Base-by-base conservation (phyloP, 2,888 invertebrate species). In the Watsonalla binaria region DNA sequence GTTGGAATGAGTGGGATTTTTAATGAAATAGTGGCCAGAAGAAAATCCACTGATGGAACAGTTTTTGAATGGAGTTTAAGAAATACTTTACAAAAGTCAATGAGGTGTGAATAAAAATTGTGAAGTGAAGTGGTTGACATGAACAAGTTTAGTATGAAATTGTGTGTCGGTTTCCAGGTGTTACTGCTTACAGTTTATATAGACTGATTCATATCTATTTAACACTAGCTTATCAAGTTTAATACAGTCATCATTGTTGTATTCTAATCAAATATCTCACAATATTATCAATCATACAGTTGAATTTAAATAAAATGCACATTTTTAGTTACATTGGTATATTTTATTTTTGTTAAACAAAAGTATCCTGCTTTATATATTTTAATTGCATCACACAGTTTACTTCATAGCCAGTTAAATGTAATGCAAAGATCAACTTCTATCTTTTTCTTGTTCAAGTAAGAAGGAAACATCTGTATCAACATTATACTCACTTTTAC, bases 391-490 rank as follows among this genome's bases (percentile, higher is more conserved):
- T 24, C 24, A 24, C 24, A 37, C 37, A 37, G 37, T 37, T 37
- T 37, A 37, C 37, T 24, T 24, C 24, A 24, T 24, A 24, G 24
- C 24, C 24, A 24, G 24, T 42, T 11, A 2, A 11, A 42, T 42
- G 5, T 11, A 42, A 42, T 2, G 5, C 42, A 8, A 5, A 42
- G 6, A 5, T 42, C 11, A 47, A 9, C 15, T 47, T 33, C 47
- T n/a, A 45, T 48, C 5, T 5, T 35, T 46, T 4, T 53, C 24
- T 53, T 51, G 15, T 34, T 67, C 54, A 45, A 67, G 56, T 62
- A 86, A 84, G 74, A 92, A 94, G 65, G 94, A 94, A 47, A 95
- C 75, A 84, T 95, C 93, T 13, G 92, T 78, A 46, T 92, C 92
- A 46, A 92, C 84, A 49, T 87, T 76, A 72, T 88, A 89, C 72